Percentiles rank a stretch among this genome's conserved stretches.
phyloP scores from a whole-genome alignment of 2,797 vertebrate species.

The Chloroceryle amazona region DNA sequence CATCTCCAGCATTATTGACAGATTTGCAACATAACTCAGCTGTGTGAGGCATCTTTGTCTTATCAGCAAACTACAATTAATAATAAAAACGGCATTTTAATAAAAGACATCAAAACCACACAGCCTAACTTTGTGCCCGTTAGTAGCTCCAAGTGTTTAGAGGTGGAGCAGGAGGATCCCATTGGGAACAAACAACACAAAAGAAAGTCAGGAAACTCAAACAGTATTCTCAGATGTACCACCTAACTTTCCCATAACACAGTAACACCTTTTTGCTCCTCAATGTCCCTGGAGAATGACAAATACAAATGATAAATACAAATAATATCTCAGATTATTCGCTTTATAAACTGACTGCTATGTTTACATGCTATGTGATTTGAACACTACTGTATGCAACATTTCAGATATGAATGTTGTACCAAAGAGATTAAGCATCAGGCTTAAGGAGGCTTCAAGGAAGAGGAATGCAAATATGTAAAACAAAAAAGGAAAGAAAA shows the following conservation, averaged over 20 bases:
- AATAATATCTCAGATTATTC: not conserved
- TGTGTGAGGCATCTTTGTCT: not conserved
- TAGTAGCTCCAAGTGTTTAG: not conserved
- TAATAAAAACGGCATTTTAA: not conserved
- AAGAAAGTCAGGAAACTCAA: not conserved
- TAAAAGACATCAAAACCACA: not conserved
- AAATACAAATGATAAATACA: not conserved
- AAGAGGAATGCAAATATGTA: not conserved
- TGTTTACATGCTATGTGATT: not conserved
- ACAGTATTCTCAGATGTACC: not conserved
- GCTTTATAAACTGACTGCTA: not conserved
- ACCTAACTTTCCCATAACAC: not conserved
- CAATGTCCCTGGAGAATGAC: not conserved
- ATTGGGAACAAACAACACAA: not conserved
- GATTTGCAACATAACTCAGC: not conserved
- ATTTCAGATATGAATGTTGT: not conserved
- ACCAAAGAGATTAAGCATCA: not conserved
- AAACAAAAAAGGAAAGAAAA: not conserved
- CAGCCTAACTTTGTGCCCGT: not conserved
- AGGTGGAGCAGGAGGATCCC: not conserved
- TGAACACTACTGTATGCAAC: not conserved
- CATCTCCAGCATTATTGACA: not conserved
- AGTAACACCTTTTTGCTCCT: not conserved
- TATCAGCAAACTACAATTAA: not conserved
- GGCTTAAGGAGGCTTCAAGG: not conserved